phyloP scores from a whole-genome alignment of 2,888 invertebrate species.

The Synanthedon tipuliformis region DNA sequence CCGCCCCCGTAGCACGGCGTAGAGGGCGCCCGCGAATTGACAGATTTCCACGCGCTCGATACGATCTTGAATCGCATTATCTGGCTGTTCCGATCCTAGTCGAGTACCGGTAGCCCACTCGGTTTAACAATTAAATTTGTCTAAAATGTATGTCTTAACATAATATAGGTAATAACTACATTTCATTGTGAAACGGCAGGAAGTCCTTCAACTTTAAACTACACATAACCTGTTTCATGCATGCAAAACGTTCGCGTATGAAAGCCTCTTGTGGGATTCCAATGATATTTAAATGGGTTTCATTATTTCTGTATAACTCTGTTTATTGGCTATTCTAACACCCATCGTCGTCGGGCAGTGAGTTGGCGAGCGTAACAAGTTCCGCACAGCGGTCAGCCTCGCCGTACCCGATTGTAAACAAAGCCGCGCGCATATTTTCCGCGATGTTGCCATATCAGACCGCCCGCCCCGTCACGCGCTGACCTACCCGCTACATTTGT shows the following conservation, averaged over 20 bases:
- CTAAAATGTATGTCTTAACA: too few relatives aligned
- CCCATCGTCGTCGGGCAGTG: slow-evolving; percentile 11
- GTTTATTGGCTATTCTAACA: background rate
- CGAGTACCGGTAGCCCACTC: slow-evolving; percentile 24
- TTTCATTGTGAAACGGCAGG: slow-evolving; percentile 1
- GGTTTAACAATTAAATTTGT: slow-evolving; percentile 14
- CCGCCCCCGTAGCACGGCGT: slow-evolving; percentile 17
- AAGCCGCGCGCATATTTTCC: slow-evolving; percentile 38
- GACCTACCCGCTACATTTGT: slow-evolving; percentile 1
- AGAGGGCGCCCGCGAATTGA: slow-evolving; percentile 53
- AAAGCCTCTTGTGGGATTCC: slow-evolving; percentile 3
- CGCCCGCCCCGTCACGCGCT: slow-evolving; percentile 27
- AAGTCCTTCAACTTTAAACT: slow-evolving; percentile 6
- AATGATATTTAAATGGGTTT: too few relatives aligned
- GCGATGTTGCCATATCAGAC: slow-evolving; percentile 46
- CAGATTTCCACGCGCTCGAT: slow-evolving; percentile 59
- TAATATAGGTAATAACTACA: too few relatives aligned
- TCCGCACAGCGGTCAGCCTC: slow-evolving; percentile 31
- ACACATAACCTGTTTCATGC: slow-evolving; percentile 13
- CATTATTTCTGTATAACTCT: background rate
- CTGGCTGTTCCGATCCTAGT: slow-evolving; percentile 25
- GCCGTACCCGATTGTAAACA: slow-evolving; percentile 40
- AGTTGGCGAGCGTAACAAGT: slow-evolving; percentile 16
- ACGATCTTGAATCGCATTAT: slow-evolving; percentile 58
- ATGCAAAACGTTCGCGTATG: background rate